Conservation (phyloP, 2,888 invertebrate genomes). For the Calameuta pallipes region DNA sequence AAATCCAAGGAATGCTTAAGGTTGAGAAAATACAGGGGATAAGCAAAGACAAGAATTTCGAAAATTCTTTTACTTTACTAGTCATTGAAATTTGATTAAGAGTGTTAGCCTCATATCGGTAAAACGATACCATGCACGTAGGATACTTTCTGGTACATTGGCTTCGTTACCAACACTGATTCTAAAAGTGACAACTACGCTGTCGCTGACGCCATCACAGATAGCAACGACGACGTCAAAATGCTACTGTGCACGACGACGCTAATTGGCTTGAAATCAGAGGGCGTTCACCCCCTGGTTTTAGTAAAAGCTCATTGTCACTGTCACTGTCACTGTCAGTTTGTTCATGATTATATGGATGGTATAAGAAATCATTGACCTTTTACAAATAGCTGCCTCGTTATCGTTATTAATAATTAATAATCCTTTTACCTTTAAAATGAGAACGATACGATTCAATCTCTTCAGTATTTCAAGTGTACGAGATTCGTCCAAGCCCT, state of each 20-base stretch:
- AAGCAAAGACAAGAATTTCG: neutral
- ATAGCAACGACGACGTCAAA: neutral
- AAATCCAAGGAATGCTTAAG: neutral
- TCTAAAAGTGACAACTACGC: neutral
- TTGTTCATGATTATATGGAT: too few relatives aligned
- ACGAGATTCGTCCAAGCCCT: conserved; percentile 88
- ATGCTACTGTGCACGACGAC: neutral
- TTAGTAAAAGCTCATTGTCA: conserved; percentile 30
- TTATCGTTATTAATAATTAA: neutral
- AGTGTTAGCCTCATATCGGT: neutral
- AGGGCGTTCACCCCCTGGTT: conserved; percentile 41
- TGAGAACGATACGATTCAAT: conserved; percentile 90
- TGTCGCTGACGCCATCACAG: neutral
- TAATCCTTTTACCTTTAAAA: conserved; percentile 79
- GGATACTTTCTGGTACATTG: neutral
- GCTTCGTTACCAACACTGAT: neutral
- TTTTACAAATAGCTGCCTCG: neutral
- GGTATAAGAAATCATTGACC: neutral
- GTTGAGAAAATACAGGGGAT: neutral
- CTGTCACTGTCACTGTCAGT: conserved; percentile 17
- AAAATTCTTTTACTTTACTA: neutral
- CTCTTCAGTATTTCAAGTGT: conserved; percentile 93
- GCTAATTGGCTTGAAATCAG: conserved; percentile 53
- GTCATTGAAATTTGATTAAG: neutral
- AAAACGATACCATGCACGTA: neutral